phyloP scores from a whole-genome alignment of 2,113 vertebrate species.

The Trochalopteron elliotii region DNA sequence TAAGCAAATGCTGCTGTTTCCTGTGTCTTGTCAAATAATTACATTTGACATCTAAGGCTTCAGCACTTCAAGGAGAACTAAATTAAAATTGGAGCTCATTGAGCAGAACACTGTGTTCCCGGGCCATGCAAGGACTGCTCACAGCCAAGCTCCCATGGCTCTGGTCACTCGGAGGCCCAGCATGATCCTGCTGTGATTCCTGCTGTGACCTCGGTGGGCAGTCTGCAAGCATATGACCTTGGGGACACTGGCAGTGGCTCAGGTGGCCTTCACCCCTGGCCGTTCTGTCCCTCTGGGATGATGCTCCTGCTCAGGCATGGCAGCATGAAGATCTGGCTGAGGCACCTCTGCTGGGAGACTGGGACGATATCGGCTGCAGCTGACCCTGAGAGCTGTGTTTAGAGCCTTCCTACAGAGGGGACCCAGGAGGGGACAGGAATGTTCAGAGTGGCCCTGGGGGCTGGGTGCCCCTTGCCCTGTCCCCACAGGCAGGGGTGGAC shows the following conservation, averaged over 20 bases:
- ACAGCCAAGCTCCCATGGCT: neutral
- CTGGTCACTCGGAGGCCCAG: accelerated
- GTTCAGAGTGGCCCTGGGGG: neutral
- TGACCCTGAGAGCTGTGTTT: neutral
- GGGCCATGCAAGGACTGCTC: neutral
- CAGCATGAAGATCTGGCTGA: accelerated
- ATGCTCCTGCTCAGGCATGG: accelerated
- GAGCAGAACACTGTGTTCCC: constrained; percentile 37
- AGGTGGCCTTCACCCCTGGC: accelerated
- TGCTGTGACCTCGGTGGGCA: neutral
- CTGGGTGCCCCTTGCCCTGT: neutral
- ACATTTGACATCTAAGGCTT: constrained; percentile 12
- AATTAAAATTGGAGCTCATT: constrained; percentile 18
- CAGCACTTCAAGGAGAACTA: neutral
- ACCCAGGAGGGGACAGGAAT: neutral
- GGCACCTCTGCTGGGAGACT: neutral
- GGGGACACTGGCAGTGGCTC: neutral
- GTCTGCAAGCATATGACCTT: accelerated
- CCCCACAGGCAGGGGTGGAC: neutral
- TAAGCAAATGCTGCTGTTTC: constrained; percentile 22
- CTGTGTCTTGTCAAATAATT: constrained; percentile 61
- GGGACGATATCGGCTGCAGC: neutral
- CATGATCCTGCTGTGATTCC: neutral
- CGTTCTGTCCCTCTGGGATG: accelerated
- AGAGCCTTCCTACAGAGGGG: neutral